Conservation (phyloP, 2,797 vertebrate species). For the Rhynchotus rufescens region DNA sequence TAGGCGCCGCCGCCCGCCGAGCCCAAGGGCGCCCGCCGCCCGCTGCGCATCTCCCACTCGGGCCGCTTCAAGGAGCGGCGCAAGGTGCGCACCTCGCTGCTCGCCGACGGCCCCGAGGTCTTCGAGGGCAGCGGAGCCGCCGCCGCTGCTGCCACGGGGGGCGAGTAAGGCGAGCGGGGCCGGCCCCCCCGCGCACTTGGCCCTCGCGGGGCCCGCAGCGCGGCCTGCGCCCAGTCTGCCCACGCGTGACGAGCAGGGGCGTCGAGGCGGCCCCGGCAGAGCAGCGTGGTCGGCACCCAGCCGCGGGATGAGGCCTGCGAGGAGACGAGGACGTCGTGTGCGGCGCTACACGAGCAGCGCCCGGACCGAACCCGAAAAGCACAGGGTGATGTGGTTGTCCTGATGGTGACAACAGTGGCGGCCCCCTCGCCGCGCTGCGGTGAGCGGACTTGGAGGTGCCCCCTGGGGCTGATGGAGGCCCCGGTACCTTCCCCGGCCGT, state of each 20-base stretch:
- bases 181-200: background rate
- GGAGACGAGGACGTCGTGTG: fast-evolving
- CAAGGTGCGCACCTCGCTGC: constrained; percentile 85
- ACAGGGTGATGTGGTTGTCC: background rate
- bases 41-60: constrained; percentile 91
- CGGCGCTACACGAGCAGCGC: background rate
- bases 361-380: background rate
- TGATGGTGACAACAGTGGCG: background rate
- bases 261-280: background rate
- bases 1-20: constrained; percentile 78
- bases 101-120: constrained; percentile 81
- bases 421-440: background rate
- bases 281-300: background rate
- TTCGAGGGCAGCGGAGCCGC: constrained; percentile 74
- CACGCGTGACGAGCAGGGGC: fast-evolving
- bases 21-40: constrained; percentile 79
- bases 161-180: constrained; percentile 62
- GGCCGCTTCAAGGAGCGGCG: constrained; percentile 93
- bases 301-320: background rate
- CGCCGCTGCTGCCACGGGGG: constrained; percentile 70
- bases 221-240: background rate
- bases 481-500: background rate
- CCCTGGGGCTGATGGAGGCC: background rate
- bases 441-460: constrained; percentile 18
- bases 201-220: background rate